Evolutionary conservation across 2,888 invertebrate genomes (phyloP), one percentile per base, ranked within the genome.

Genomic region (Catocala fraxini): DNA sequence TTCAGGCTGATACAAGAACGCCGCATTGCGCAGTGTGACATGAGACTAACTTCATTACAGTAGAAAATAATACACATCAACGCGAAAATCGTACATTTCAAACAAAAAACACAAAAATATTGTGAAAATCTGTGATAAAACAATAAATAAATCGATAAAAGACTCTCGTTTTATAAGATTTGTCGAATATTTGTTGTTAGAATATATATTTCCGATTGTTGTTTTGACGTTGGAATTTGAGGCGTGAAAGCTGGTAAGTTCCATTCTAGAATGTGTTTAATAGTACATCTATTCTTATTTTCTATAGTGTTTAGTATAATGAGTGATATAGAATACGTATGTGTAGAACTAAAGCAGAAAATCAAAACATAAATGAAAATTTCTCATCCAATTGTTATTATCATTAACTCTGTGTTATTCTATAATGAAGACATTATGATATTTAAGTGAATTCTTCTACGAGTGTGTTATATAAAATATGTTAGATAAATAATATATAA

Each of bases 1-100:
- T 85, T 90, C 89, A 82, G 65, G n/a, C 52, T 79, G 79, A 25
- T 82, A 83, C 80, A 64, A 70, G 65, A 77, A 73, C 63, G 41
- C 84, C 88, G 90, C 90, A 90, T 79, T 90, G 90, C 90, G 90
- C 90, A 90, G 84, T 62, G 57, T 65, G 48, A 51, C 4, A 7
- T 55, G 42, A 53, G 43, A 51, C 83, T 64, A 80, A 82, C 81
- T 86, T 91, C 89, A 85, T 61, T 55, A 46, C 73, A 81, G 77
- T 85, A 71, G 68, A 80, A 77, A 71, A 77, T 70, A 80, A 81
- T 73, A 82, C 69, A 75, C 69, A 72, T 71, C 73, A 75, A 63
- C 53, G 65, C 47, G 65, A 71, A 73, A 64, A 68, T 52, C 67
- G 56, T 75, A 63, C 66, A 69, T 64, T 66, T 60, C 47, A 42